Evolutionary conservation across 2,888 invertebrate genomes (phyloP).

Genomic region (Aleiodes alternator): DNA sequence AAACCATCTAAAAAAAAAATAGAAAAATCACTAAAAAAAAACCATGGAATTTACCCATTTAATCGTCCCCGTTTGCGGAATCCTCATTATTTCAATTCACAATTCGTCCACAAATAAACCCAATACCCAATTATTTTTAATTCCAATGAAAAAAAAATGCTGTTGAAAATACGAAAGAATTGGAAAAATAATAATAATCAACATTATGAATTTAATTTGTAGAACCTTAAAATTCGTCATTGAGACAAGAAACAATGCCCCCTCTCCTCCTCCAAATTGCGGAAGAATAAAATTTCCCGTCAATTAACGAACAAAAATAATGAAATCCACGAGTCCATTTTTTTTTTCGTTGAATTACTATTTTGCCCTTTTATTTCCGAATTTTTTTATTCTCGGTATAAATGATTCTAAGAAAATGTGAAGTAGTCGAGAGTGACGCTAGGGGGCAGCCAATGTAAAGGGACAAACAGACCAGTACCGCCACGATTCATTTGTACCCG

Average conservation of each 20-base stretch:
- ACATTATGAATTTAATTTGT: slow-evolving; percentile 22
- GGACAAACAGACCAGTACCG: slow-evolving; percentile 12
- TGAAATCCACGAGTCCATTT: slow-evolving; percentile 6
- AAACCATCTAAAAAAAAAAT: neutral
- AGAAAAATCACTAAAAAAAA: neutral
- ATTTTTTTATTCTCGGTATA: neutral
- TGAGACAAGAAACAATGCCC: slow-evolving; percentile 46
- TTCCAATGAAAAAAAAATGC: slow-evolving; percentile 46
- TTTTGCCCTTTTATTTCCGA: neutral
- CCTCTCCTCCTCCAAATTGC: neutral
- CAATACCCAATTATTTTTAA: slow-evolving; percentile 26
- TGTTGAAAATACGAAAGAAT: slow-evolving; percentile 47
- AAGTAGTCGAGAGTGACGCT: slow-evolving; percentile 25
- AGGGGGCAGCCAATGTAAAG: slow-evolving; percentile 30
- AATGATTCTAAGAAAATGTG: slow-evolving; percentile 16
- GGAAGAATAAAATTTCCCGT: neutral
- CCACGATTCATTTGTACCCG: slow-evolving; percentile 28
- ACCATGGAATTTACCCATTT: slow-evolving; percentile 5
- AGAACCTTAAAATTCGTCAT: slow-evolving; percentile 38
- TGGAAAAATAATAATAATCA: slow-evolving; percentile 29
- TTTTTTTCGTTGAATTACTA: neutral
- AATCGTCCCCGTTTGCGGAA: neutral
- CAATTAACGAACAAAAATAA: slow-evolving; percentile 34
- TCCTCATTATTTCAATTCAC: slow-evolving; percentile 15
- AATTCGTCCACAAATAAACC: neutral